Percentiles rank a stretch among this genome's conserved stretches.
Evolutionary conservation across 92 coral and sea anemone species (phyloP).

Genomic region (Porites lobata): DNA sequence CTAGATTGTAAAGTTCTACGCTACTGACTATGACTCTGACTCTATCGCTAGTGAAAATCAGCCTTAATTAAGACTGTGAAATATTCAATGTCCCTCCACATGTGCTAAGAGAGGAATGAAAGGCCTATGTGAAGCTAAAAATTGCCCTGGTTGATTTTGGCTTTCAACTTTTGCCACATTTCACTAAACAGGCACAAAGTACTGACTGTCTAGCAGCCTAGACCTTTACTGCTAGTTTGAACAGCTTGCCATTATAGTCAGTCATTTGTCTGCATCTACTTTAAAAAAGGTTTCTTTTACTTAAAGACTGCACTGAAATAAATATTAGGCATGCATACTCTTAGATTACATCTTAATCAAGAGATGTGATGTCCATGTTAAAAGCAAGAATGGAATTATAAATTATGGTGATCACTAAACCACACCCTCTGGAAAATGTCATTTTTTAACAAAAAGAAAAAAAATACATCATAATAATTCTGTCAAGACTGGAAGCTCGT

Average conservation of each 20-base stretch:
- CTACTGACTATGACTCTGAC: too few species aligned
- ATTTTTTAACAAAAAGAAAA: too few species aligned
- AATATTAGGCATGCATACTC: neutral
- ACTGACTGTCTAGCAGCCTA: too few species aligned
- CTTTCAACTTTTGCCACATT: too few species aligned
- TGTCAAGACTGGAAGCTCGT: neutral
- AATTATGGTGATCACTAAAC: neutral
- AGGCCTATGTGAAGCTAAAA: too few species aligned
- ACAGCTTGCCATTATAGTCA: neutral
- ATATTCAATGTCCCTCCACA: too few species aligned
- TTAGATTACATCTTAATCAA: neutral
- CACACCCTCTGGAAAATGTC: neutral
- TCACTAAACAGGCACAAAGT: too few species aligned
- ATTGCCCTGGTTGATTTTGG: too few species aligned
- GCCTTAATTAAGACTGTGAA: too few species aligned
- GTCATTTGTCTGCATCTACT: neutral
- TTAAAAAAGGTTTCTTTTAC: neutral
- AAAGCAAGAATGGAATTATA: neutral
- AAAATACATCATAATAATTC: neutral
- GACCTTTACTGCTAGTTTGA: neutral
- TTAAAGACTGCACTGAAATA: neutral
- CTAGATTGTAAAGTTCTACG: too few species aligned
- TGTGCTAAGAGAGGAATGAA: too few species aligned
- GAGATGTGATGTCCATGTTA: neutral
- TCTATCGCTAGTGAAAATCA: too few species aligned